Conservation (phyloP, 2,113 vertebrate genomes). For the Pseudopodoces humilis region DNA sequence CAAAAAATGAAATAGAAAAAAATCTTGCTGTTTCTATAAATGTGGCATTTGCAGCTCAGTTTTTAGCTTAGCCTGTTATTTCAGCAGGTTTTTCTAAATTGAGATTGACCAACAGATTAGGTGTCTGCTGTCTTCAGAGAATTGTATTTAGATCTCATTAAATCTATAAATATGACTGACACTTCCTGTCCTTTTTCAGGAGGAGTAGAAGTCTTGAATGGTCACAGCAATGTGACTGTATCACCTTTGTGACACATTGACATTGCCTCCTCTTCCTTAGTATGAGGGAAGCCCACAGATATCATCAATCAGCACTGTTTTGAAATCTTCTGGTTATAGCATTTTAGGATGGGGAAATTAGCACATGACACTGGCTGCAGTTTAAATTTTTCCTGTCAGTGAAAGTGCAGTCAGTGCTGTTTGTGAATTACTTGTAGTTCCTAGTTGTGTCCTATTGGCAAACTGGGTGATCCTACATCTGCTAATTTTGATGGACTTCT, state of each 20-base stretch:
- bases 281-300: rapidly evolving
- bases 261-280: neutral
- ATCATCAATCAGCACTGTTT: neutral
- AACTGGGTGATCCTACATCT: neutral
- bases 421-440: neutral
- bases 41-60: neutral
- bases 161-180: neutral
- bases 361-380: rapidly evolving
- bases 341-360: neutral
- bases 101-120: neutral
- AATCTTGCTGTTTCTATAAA: neutral
- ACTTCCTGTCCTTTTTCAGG: neutral
- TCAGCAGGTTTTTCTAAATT: neutral
- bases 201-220: neutral
- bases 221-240: rapidly evolving
- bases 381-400: neutral
- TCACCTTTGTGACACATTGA: neutral
- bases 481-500: neutral
- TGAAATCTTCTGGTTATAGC: neutral
- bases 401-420: neutral
- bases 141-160: neutral
- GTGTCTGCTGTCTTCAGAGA: neutral
- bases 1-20: neutral
- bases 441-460: neutral
- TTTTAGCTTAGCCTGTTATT: neutral